Conservation (phyloP, 2,113 vertebrate species). For the Donacobius atricapilla region DNA sequence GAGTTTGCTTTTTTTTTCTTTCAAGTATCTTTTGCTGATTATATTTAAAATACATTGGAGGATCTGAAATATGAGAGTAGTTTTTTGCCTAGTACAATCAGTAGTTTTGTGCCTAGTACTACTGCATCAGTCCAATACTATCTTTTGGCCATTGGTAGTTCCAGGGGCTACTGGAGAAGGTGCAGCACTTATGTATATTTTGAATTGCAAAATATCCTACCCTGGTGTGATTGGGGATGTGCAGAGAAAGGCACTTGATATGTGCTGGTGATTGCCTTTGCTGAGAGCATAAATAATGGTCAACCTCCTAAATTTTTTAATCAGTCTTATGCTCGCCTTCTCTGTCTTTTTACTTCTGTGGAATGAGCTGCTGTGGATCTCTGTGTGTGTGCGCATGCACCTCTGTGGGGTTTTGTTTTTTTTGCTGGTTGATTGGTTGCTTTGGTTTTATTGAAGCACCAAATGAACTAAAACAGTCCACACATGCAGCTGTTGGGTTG, state of each 20-base stretch:
- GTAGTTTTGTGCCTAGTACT: too few relatives aligned
- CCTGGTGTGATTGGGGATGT: neutral
- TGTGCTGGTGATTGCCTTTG: neutral
- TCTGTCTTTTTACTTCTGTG: neutral
- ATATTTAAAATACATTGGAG: neutral
- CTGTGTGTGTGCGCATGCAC: too few relatives aligned
- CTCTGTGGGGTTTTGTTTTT: rapidly evolving
- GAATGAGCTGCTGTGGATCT: neutral
- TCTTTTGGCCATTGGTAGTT: neutral
- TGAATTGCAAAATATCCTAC: neutral
- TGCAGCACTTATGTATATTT: neutral
- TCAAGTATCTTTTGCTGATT: neutral
- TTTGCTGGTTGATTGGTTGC: neutral
- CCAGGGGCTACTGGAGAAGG: neutral
- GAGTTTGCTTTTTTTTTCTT: slow-evolving; percentile 20
- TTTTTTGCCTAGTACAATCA: neutral
- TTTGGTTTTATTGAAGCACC: neutral
- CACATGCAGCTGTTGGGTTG: neutral
- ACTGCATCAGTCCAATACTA: neutral
- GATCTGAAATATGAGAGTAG: neutral
- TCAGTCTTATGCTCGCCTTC: neutral
- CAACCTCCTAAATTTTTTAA: neutral
- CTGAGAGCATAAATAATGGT: neutral
- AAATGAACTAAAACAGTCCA: neutral
- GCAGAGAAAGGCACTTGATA: neutral